A percentile compares a stretch with the other conserved stretches of the same genome.
These are phyloP conservation scores for Cyprinodon diabolis DNA, from an alignment of 2,797 vertebrate species.

Conservation along the genomic window DNA sequence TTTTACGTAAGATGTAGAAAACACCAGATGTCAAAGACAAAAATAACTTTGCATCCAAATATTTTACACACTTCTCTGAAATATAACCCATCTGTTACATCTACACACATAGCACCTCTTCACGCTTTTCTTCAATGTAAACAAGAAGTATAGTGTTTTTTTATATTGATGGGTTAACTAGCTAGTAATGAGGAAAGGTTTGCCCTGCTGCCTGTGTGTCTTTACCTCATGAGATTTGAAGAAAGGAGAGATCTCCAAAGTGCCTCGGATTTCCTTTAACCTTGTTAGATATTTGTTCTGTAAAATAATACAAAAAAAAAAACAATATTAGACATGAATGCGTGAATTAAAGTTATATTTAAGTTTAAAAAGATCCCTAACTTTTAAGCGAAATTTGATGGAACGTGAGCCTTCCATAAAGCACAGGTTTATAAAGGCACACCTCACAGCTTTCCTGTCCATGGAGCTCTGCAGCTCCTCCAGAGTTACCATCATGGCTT, in stretches of 20 bases:
- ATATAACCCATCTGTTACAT: neutral
- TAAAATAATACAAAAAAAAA: conserved; percentile 15
- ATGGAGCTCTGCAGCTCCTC: too few species aligned
- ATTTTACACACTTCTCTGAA: neutral
- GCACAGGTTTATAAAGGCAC: too few species aligned
- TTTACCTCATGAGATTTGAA: conserved; percentile 96
- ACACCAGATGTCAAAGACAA: neutral
- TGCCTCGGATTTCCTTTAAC: conserved; percentile 87
- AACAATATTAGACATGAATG: neutral
- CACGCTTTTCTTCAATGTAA: neutral
- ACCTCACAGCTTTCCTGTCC: too few species aligned
- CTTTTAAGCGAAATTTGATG: too few species aligned
- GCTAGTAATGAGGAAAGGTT: neutral
- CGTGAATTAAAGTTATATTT: too few species aligned
- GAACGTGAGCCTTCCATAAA: too few species aligned
- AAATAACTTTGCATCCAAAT: neutral
- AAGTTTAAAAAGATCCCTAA: too few species aligned
- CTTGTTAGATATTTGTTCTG: conserved; percentile 89
- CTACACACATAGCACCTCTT: neutral
- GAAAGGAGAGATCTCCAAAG: conserved; percentile 90
- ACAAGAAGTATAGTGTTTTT: neutral
- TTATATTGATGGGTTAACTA: neutral
- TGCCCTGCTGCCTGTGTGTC: neutral
- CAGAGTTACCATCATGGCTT: too few species aligned
- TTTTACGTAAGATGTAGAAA: neutral